These are phyloP conservation scores for Heliconius hortense DNA, from an alignment of 2,888 invertebrate genomes.

Conservation along the genomic window DNA sequence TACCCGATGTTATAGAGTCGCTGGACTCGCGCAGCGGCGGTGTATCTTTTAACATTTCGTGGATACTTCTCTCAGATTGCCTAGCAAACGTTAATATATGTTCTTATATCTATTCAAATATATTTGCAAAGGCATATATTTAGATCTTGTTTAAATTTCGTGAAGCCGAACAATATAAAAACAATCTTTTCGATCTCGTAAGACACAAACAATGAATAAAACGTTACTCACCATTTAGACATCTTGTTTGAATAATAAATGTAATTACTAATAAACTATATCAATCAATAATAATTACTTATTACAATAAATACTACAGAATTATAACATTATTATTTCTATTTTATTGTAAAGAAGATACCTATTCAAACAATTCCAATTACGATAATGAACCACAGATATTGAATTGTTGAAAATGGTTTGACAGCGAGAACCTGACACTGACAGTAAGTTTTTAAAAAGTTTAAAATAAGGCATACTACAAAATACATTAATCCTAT, in stretches of 20 bases:
- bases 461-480: background rate
- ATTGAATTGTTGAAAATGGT: background rate
- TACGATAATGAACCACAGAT: slow-evolving; percentile 14
- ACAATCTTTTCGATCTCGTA: background rate
- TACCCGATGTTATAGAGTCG: slow-evolving; percentile 88
- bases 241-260: slow-evolving; percentile 50
- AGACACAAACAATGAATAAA: slow-evolving; percentile 28
- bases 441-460: slow-evolving; percentile 4
- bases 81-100: slow-evolving; percentile 48
- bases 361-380: slow-evolving; percentile 30
- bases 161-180: background rate
- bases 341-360: background rate
- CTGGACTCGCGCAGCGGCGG: slow-evolving; percentile 89
- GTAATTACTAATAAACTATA: slow-evolving; percentile 21
- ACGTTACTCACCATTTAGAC: slow-evolving; percentile 67
- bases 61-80: slow-evolving; percentile 87
- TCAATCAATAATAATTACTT: slow-evolving; percentile 4
- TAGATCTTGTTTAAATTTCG: background rate
- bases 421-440: background rate
- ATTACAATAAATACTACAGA: slow-evolving; percentile 4
- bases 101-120: background rate
- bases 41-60: slow-evolving; percentile 93
- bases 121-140: background rate
- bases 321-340: slow-evolving; percentile 22
- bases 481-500: background rate